These are phyloP conservation scores for Halcyon malimbica DNA, from an alignment of 2,113 vertebrate species.

Conservation along the genomic window DNA sequence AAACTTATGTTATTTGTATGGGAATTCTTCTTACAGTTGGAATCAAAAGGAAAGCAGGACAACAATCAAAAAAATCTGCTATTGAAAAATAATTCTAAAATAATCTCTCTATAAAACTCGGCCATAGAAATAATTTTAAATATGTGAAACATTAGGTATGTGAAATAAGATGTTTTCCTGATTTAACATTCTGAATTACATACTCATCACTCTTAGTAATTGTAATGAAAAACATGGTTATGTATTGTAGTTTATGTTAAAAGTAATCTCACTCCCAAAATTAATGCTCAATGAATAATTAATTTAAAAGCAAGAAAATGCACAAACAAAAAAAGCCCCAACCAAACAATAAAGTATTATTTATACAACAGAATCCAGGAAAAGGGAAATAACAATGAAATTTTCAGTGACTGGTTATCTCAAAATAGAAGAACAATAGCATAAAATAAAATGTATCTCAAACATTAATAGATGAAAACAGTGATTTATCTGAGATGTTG, in stretches of 20 bases:
- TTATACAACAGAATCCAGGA: not conserved
- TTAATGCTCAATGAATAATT: slow-evolving; percentile 52
- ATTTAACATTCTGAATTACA: slow-evolving; percentile 38
- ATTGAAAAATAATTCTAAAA: not conserved
- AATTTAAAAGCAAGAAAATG: not conserved
- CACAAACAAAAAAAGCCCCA: not conserved
- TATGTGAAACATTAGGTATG: not conserved
- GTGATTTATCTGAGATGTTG: not conserved
- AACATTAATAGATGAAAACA: not conserved
- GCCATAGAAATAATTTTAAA: not conserved
- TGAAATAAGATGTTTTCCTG: not conserved
- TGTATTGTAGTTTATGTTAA: slow-evolving; percentile 27
- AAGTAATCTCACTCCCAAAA: slow-evolving; percentile 29
- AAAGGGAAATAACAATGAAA: not conserved
- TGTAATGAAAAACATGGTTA: slow-evolving; percentile 55
- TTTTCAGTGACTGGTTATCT: not conserved
- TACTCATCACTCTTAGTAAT: slow-evolving; percentile 36
- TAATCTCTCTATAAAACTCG: not conserved
- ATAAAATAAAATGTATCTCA: not conserved
- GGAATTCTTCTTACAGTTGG: not conserved
- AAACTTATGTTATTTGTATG: not conserved
- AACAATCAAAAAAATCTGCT: not conserved
- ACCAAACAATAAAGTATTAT: not conserved
- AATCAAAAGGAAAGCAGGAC: not conserved
- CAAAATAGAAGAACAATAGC: not conserved